Evolutionary conservation across 2,797 vertebrate species (phyloP).

Genomic region (Poeciliopsis turneri): DNA sequence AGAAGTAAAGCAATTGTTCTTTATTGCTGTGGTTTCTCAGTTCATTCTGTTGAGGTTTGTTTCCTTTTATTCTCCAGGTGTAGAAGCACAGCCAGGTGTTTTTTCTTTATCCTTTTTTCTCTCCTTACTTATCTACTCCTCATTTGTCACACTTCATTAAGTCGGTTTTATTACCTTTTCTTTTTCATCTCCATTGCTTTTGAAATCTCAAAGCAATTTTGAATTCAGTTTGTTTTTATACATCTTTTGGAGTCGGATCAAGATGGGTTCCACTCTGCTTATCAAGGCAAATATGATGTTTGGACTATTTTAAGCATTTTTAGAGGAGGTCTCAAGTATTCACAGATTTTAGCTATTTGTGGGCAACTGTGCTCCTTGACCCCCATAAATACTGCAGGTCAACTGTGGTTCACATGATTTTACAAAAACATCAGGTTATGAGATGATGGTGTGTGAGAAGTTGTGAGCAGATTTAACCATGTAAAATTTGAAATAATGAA

Average conservation of each 20-base stretch:
- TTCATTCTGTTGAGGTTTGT: accelerated
- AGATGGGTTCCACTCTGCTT: not conserved
- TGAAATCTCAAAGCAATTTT: no score
- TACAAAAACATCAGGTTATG: no score
- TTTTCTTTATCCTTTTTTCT: not conserved
- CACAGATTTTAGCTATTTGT: not conserved
- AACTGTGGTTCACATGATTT: no score
- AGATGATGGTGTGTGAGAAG: not conserved
- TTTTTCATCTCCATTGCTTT: no score
- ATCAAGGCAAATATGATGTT: not conserved
- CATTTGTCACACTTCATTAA: not conserved
- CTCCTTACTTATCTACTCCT: not conserved
- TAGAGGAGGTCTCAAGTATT: no score
- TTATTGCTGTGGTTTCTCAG: not conserved
- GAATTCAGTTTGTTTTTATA: no score
- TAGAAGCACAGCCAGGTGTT: not conserved
- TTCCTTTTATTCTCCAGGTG: not conserved
- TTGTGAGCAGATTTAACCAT: not conserved
- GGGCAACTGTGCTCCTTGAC: no score
- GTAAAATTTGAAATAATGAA: not conserved
- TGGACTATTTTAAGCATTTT: not conserved
- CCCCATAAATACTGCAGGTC: no score
- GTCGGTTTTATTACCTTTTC: no score
- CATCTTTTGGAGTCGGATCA: not conserved
- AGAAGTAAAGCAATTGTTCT: not conserved